Conservation (phyloP, 2,888 invertebrate genomes). For the Blastobasis lacticolella region DNA sequence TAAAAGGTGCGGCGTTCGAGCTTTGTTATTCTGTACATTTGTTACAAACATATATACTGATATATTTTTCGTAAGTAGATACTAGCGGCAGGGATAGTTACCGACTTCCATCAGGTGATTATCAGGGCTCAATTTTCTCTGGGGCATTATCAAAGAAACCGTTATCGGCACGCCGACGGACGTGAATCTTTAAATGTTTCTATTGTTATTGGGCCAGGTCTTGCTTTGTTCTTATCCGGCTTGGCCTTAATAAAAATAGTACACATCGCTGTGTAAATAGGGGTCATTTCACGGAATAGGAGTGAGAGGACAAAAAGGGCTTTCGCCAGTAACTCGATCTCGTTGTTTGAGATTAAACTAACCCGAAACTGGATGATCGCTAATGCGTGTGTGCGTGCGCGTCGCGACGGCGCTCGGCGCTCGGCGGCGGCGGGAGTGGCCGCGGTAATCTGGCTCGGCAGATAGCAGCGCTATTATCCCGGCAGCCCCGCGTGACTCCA, state of each 20-base stretch:
- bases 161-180: too few species aligned
- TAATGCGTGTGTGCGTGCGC: slow-evolving; percentile 25
- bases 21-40: not conserved
- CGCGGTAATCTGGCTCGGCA: slow-evolving; percentile 9
- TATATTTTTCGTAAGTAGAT: not conserved
- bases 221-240: too few species aligned
- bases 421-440: not conserved
- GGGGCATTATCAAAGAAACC: too few species aligned
- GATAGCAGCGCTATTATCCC: slow-evolving; percentile 10
- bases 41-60: not conserved
- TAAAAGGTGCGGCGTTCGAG: too few species aligned
- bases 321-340: slow-evolving; percentile 38
- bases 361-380: slow-evolving; percentile 39
- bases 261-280: slow-evolving; percentile 7
- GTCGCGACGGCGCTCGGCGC: not conserved
- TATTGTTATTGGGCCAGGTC: too few species aligned
- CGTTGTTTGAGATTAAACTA: slow-evolving; percentile 45
- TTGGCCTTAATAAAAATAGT: slow-evolving; percentile 3
- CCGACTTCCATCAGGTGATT: too few species aligned
- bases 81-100: not conserved
- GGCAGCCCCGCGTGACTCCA: not conserved
- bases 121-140: too few species aligned
- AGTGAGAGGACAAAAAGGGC: slow-evolving; percentile 6
- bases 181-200: too few species aligned
- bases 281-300: slow-evolving; percentile 4